These are phyloP conservation scores for Biston betularia DNA, from an alignment of 2,888 invertebrate species.

Conservation along the genomic window DNA sequence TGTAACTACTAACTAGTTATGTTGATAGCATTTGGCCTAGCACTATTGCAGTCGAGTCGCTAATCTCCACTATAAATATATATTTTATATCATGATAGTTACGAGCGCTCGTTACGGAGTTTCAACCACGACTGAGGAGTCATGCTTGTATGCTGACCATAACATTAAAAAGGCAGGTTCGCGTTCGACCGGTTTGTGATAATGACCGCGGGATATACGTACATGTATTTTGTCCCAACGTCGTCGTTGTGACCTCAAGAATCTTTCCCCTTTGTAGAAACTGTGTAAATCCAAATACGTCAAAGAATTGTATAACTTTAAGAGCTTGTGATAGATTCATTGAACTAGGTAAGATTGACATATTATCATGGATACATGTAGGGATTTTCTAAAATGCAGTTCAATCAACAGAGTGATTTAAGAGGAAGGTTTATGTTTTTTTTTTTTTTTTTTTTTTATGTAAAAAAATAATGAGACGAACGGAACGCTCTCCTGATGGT, in stretches of 20 bases:
- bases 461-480: too few species aligned
- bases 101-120: conserved; percentile 7
- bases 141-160: conserved; percentile 22
- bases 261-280: background rate
- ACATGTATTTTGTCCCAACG: conserved; percentile 22
- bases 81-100: conserved; percentile 14
- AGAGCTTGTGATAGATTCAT: background rate
- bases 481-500: too few species aligned
- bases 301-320: background rate
- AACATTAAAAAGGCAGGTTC: conserved; percentile 31
- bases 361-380: too few species aligned
- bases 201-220: conserved; percentile 20
- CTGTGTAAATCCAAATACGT: conserved; percentile 3
- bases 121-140: conserved; percentile 18
- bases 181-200: conserved; percentile 31
- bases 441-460: too few species aligned
- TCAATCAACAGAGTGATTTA: too few species aligned
- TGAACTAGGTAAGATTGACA: background rate
- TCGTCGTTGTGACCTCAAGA: conserved; percentile 3
- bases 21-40: conserved; percentile 44
- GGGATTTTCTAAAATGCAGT: too few species aligned
- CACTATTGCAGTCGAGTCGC: conserved; percentile 38
- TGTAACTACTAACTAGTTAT: conserved; percentile 41
- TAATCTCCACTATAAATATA: background rate
- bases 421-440: too few species aligned